These are phyloP conservation scores for Carassius gibelio DNA, from an alignment of 2,113 vertebrate species.

Conservation along the genomic window DNA sequence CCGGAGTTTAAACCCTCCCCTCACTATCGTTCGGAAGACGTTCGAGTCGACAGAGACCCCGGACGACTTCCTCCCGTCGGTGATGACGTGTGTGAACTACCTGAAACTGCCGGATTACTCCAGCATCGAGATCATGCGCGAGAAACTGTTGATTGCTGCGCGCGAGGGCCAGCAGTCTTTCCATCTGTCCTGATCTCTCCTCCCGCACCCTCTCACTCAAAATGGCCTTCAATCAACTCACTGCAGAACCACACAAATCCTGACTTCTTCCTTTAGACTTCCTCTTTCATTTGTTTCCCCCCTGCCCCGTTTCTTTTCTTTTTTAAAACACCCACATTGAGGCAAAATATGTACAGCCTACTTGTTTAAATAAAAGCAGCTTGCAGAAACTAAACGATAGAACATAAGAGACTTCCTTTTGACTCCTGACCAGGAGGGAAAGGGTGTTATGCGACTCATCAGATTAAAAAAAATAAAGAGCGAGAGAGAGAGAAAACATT, in stretches of 20 bases:
- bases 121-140: constrained; percentile 97
- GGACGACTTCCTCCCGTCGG: constrained; percentile 96
- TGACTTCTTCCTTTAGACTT: constrained; percentile 75
- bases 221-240: constrained; percentile 83
- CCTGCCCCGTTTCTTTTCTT: constrained; percentile 62
- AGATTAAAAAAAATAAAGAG: background rate
- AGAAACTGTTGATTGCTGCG: constrained; percentile 98
- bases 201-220: constrained; percentile 74
- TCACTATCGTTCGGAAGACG: constrained; percentile 98
- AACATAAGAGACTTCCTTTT: constrained; percentile 72
- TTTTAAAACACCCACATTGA: constrained; percentile 87
- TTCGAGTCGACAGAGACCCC: constrained; percentile 98
- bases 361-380: constrained; percentile 91
- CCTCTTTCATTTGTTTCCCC: constrained; percentile 72
- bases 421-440: constrained; percentile 79
- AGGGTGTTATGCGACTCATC: constrained; percentile 70
- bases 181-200: constrained; percentile 96
- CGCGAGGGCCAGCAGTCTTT: constrained; percentile 99
- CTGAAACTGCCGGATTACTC: constrained; percentile 99
- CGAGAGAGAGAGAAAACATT: background rate
- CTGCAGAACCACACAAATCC: constrained; percentile 81
- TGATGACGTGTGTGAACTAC: constrained; percentile 99
- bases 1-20: constrained; percentile 95
- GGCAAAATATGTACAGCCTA: constrained; percentile 89
- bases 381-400: constrained; percentile 82